Evolutionary conservation across 1,140 invertebrate species (phyloP), one percentile per base, ranked within the genome.

Genomic region (Cyclina sinensis): DNA sequence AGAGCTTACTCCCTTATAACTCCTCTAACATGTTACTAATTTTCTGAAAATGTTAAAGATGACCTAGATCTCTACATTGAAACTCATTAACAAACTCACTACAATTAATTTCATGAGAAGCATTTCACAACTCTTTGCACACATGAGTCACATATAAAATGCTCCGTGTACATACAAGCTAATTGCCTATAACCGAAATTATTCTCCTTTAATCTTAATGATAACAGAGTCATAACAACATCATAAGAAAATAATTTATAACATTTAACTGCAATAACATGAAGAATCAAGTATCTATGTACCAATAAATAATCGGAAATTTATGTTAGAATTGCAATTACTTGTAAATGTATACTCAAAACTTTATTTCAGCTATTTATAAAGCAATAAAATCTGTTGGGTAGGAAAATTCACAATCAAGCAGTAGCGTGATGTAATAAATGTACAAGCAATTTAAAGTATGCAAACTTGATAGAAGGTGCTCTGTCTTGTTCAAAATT

Each of bases 161-260:
- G 24, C 24, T 62, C 57, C 4, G 4, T 24, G 57, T 62, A 62
- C 57, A 27, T n/a, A 27, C n/a, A 39, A 18, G 65, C 65, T 70
- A 70, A 70, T 70, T 70, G 65, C 65, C 24, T 37, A n/a, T n/a
- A 27, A 62, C 65, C 1, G 21, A 37, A 70, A 70, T 70, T 37
- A 70, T 37, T 70, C 65, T 70, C 65, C 65, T 70, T 62, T 70
- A 70, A 70, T 70, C 32, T 70, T 70, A 70, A 39, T 39, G 65
- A 70, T 70, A 24, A 70, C 24, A 12, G 18, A 35, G 35, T 70
- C 7, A 35, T 37, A 37, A 70, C 32, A 30, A 70, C 2, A 30
- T 54, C 27, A 78, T 78, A 78, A 51, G 46, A 51, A 48, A 51
- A 78, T 51, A 32, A 51, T 78, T 78, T 51, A 78, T 46, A 43